Base-by-base conservation (phyloP, 2,797 vertebrate genomes). In the Leptodactylus fallax region DNA sequence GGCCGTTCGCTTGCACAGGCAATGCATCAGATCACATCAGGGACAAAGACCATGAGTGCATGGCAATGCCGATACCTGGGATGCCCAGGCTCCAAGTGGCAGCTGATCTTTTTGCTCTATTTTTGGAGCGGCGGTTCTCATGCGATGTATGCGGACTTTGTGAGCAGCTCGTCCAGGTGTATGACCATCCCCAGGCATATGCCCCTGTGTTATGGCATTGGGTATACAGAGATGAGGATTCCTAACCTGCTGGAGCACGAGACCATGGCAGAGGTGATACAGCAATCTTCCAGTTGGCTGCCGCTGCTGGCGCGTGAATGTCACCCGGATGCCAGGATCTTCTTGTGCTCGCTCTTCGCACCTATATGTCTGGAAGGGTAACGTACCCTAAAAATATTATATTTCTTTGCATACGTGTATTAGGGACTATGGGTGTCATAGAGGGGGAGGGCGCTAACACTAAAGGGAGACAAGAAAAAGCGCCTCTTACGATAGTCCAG, bases 361-460 rank as follows among this genome's bases (percentile, higher is more conserved):
- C 96, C 95, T 0, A 94, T 98, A 91, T 97, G 97, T 92, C 93
- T 97, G n/a, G 95, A 97, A 93, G 96, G 96, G 96, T 97, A 95
- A 94, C 89, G 91, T 81, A 76, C 3, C 56, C 45, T 85, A 23
- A 49, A n/a, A 60, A 23, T 47, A 4, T 69, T 27, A 21, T 7
- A 5, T 19, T 58, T 36, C 16, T 10, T 7, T 45, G 19, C 21
- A 7, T 3, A 6, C 23, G 21, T 49, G 17, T 49, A 74, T 74
- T 74, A 8, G 25, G 25, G 13, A 3, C 19, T 67, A 3, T 61
- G 17, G 6, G 21, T n/a, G 60, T 21, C 60, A 69, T 13, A 16
- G 23, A 7, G 12, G 25, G 63, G 56, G 56, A 13, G 53, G 53
- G 36, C n/a, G n/a, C n/a, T n/a, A n/a, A n/a, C n/a, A n/a, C n/a